A percentile compares a stretch with the other conserved stretches of the same genome.
Evolutionary conservation across 2,113 vertebrate species (phyloP).

Genomic region (Panurus biarmicus): DNA sequence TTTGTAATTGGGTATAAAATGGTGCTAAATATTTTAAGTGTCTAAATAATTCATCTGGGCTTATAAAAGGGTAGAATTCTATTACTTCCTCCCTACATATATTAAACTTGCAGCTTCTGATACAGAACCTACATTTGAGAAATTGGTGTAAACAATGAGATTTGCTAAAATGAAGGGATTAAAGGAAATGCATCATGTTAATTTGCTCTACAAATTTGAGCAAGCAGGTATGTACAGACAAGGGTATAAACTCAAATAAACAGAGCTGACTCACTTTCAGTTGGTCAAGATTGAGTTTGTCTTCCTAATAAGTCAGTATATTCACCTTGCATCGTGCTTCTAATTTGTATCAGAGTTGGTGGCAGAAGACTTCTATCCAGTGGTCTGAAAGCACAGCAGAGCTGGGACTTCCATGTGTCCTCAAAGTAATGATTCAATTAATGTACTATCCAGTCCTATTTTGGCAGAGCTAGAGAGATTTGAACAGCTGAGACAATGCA

Average conservation of each 20-base stretch:
- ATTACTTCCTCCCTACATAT: not conserved
- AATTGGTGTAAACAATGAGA: not conserved
- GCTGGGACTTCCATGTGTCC: not conserved
- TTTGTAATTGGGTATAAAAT: not conserved
- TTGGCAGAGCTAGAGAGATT: not conserved
- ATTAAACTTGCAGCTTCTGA: not conserved
- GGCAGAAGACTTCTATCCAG: not conserved
- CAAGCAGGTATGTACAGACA: not conserved
- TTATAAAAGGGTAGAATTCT: constrained; percentile 1
- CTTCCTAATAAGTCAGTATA: not conserved
- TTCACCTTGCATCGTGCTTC: not conserved
- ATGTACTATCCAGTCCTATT: not conserved
- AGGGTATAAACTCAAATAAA: not conserved
- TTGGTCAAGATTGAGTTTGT: not conserved
- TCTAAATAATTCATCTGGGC: constrained; percentile 21
- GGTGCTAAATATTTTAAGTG: constrained; percentile 5
- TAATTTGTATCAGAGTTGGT: not conserved
- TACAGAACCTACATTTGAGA: not conserved
- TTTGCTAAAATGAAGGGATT: not conserved
- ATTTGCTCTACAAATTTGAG: not conserved
- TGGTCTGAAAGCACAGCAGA: not conserved
- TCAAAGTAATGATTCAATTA: not conserved
- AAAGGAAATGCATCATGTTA: not conserved
- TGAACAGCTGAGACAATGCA: not conserved
- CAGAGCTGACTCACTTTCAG: not conserved